Base-by-base conservation (phyloP, 2,113 vertebrate species). In the Tapirus terrestris region DNA sequence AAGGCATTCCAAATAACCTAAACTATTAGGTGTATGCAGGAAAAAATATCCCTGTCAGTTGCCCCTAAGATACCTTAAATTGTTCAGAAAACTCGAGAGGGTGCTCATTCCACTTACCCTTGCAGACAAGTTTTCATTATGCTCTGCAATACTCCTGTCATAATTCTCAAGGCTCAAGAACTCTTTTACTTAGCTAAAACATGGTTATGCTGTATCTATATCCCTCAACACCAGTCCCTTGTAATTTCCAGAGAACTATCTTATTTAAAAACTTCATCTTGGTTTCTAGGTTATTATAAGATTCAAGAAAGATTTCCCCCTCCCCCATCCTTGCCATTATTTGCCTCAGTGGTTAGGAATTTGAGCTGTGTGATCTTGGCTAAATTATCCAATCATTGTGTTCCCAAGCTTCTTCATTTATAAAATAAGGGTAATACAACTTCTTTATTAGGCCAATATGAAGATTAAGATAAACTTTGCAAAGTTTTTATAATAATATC, bases 401-500 rank as follows among this genome's bases (percentile, higher is more conserved):
- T 80, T 79, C 27, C 23, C 51, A n/a, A 76, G 17, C 92, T 90
- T 79, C 18, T 31, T 85, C 72, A 63, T 33, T 85, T 93, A 83
- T 65, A 89, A 85, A 85, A 56, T 60, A 14, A 33, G 2, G 36
- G 14, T 29, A 86, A 70, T 60, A 13, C 1, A 68, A 8, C 4
- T 6, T 56, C 31, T 85, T 89, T n/a, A 77, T 72, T 77, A 65
- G 45, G 18, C 10, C 3, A 36, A 79, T 39, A 39, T 61, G 14
- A 75, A 84, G 27, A 89, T 76, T 68, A 87, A 76, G 75, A 73
- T 51, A 68, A 70, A 27, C 33, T 95, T 94, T 23, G 10, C 6
- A 21, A 72, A 70, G 6, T 8, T 14, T 65, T 51, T 73, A 65
- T 80, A 18, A 68, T 65, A 58, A 17, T 17, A 48, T 13, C 21